phyloP scores from a whole-genome alignment of 1,140 invertebrate species.

The Papilio aristodemus region DNA sequence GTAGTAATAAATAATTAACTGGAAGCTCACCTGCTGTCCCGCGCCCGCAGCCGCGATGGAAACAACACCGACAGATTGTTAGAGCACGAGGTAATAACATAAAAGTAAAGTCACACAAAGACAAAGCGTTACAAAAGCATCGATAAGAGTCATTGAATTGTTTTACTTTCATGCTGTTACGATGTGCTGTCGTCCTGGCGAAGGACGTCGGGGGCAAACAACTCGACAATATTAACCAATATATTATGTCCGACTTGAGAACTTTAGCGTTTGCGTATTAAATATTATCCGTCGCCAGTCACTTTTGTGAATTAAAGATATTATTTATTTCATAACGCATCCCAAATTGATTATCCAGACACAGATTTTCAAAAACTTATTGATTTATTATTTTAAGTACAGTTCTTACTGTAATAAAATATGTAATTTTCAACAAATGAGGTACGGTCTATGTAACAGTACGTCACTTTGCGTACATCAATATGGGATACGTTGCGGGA shows the following conservation, averaged over 20 bases:
- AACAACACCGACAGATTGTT: conserved; percentile 46
- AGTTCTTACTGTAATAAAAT: no score
- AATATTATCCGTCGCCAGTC: neutral
- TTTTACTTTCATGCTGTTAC: conserved; percentile 19
- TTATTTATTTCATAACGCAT: neutral
- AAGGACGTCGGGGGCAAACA: neutral
- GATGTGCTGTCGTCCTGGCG: neutral
- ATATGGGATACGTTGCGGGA: neutral
- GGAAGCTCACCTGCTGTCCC: conserved; percentile 26
- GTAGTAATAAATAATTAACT: no score
- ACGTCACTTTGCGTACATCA: no score
- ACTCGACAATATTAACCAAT: no score
- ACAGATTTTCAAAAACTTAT: neutral
- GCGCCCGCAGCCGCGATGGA: conserved; percentile 41
- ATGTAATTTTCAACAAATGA: neutral
- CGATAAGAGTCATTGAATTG: neutral
- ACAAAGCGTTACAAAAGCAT: conserved; percentile 4
- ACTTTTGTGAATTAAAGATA: neutral
- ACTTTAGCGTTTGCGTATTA: no score
- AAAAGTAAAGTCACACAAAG: neutral
- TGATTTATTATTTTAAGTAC: no score
- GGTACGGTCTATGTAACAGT: no score
- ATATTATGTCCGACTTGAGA: no score
- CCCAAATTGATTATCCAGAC: neutral
- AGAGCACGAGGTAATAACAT: neutral